A percentile compares a stretch with the other conserved stretches of the same genome.
These are phyloP conservation scores for Argya squamiceps DNA, from an alignment of 2,797 vertebrate species.

Conservation along the genomic window DNA sequence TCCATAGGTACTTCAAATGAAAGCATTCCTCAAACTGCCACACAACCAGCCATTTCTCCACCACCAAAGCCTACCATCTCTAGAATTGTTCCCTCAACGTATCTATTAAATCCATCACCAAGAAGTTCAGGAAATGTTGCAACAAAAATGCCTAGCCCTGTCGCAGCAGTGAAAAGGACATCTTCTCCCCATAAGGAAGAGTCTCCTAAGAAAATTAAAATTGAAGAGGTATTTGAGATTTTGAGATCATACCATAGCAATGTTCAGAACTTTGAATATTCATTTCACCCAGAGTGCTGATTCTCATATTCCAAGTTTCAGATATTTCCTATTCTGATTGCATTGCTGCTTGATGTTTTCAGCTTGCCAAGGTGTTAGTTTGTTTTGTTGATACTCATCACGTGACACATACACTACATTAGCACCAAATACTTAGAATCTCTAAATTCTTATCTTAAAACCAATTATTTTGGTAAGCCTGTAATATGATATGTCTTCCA, in stretches of 20 bases:
- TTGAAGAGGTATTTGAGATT: constrained; percentile 77
- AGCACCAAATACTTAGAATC: not conserved
- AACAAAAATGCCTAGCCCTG: constrained; percentile 77
- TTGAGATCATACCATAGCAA: not conserved
- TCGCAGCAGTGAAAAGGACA: constrained; percentile 76
- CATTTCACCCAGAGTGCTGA: not conserved
- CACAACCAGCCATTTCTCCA: constrained; percentile 76
- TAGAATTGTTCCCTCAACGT: constrained; percentile 76
- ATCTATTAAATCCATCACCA: constrained; percentile 77
- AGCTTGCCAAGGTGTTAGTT: not conserved
- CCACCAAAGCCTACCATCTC: constrained; percentile 80
- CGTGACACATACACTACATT: accelerated
- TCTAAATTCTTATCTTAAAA: not conserved
- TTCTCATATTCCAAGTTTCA: not conserved
- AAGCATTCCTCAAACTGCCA: constrained; percentile 85
- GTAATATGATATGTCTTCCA: not conserved
- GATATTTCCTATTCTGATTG: not conserved
- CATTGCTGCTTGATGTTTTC: not conserved
- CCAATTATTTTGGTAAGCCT: not conserved
- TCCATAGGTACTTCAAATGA: constrained; percentile 78
- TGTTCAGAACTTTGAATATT: not conserved
- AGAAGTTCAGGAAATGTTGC: constrained; percentile 75
- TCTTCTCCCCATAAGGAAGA: constrained; percentile 79
- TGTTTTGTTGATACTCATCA: not conserved
- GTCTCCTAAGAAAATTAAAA: constrained; percentile 79